phyloP scores from a whole-genome alignment of 2,797 vertebrate genomes.

The Peromyscus eremicus region DNA sequence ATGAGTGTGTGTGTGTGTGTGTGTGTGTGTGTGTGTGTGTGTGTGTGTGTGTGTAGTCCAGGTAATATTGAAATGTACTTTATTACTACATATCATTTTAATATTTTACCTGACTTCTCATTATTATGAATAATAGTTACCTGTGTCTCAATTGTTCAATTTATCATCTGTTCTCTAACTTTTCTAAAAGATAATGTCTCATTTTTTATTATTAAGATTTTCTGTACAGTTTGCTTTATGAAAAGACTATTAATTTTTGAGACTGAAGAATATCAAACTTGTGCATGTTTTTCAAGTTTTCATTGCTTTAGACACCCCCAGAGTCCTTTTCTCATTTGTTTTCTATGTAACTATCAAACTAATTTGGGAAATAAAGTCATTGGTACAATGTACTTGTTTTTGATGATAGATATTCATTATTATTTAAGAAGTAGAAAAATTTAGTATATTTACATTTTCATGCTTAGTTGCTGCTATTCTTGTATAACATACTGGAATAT shows the following conservation, averaged over 20 bases:
- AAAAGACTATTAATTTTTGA: conserved; percentile 1
- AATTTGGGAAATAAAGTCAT: conserved; percentile 27
- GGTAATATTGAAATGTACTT: not conserved
- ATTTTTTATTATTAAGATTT: conserved; percentile 11
- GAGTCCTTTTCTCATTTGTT: not conserved
- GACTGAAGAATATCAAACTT: not conserved
- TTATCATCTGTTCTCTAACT: conserved; percentile 20
- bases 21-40: not conserved
- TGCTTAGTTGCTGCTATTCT: not conserved
- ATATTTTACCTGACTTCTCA: not conserved
- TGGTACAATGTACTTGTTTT: not conserved
- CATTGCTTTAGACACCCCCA: not conserved
- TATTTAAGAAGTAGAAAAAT: conserved; percentile 32
- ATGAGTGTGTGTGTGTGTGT: not conserved
- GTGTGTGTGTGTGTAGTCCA: not conserved
- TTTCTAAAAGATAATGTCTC: conserved; percentile 24
- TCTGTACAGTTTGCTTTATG: not conserved
- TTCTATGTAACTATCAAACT: not conserved
- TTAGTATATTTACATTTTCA: not conserved
- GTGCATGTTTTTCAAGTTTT: not conserved
- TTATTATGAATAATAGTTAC: conserved; percentile 9
- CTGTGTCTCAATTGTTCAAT: not conserved
- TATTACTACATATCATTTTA: conserved; percentile 28
- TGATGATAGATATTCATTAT: not conserved
- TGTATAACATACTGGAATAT: not conserved